These are phyloP conservation scores for Phragmatobia fuliginosa DNA, from an alignment of 2,888 invertebrate species.

Conservation along the genomic window DNA sequence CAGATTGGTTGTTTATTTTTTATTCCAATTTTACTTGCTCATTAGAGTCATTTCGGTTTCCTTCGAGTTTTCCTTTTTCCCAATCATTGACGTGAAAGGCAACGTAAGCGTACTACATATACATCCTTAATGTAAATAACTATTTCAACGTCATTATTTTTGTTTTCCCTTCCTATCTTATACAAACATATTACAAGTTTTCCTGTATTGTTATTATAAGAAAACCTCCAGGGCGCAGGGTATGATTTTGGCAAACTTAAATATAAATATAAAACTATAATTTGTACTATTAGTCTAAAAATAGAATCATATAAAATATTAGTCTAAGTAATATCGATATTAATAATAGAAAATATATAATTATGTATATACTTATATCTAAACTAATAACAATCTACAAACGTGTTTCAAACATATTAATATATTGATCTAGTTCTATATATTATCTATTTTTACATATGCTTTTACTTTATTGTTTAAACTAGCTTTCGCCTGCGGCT, in stretches of 20 bases:
- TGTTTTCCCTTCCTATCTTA: conserved; percentile 25
- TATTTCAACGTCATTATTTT: conserved; percentile 29
- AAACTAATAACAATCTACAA: too few species aligned
- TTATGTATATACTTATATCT: too few species aligned
- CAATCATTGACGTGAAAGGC: conserved; percentile 10
- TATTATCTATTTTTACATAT: too few species aligned
- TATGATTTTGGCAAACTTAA: not conserved
- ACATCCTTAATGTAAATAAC: conserved; percentile 29
- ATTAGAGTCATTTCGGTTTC: conserved; percentile 32
- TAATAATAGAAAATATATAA: not conserved
- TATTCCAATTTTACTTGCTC: conserved; percentile 22
- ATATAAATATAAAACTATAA: not conserved
- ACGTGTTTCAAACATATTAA: too few species aligned
- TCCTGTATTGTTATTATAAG: conserved; percentile 8
- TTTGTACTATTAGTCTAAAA: too few species aligned
- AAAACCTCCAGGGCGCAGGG: not conserved
- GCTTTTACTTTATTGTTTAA: too few species aligned
- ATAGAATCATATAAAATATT: not conserved
- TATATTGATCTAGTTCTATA: too few species aligned
- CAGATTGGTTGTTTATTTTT: not conserved
- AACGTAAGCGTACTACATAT: conserved; percentile 15
- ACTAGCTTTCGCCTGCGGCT: too few species aligned
- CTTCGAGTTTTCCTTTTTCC: conserved; percentile 25
- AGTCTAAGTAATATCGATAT: not conserved
- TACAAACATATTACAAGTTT: conserved; percentile 22